phyloP scores from a whole-genome alignment of 2,797 vertebrate species.

The Poeciliopsis infans region DNA sequence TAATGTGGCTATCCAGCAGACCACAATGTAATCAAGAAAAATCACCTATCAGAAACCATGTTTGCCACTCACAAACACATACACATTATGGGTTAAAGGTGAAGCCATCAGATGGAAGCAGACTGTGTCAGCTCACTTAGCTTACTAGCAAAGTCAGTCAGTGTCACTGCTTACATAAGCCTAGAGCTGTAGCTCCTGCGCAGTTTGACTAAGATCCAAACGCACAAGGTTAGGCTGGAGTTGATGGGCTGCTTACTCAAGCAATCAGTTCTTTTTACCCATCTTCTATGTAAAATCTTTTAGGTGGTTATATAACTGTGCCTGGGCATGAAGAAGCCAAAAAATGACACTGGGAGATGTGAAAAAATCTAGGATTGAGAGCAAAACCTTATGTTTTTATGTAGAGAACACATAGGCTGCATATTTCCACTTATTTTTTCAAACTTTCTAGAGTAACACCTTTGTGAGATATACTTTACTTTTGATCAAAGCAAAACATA shows the following conservation, averaged over 20 bases:
- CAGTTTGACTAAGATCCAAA: conserved; percentile 49
- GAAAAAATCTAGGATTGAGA: conserved; percentile 25
- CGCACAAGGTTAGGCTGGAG: conserved; percentile 59
- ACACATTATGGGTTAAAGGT: conserved; percentile 4
- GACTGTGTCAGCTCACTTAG: conserved; percentile 44
- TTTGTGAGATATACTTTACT: background rate
- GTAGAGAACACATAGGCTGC: background rate
- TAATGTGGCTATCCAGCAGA: background rate
- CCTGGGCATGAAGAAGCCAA: conserved; percentile 38
- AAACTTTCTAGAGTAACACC: conserved; percentile 1
- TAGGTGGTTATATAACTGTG: conserved; percentile 58
- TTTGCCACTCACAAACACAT: conserved; percentile 17
- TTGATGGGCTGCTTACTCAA: conserved; percentile 65
- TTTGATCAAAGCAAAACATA: background rate
- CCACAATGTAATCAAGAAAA: background rate
- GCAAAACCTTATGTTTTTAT: conserved; percentile 9
- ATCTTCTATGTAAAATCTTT: conserved; percentile 64
- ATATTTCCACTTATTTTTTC: conserved; percentile 15
- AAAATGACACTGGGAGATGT: conserved; percentile 19
- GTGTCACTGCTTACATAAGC: conserved; percentile 66
- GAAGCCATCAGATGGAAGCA: conserved; percentile 27
- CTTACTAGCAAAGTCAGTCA: conserved; percentile 48
- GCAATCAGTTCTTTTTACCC: conserved; percentile 39
- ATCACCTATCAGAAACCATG: background rate
- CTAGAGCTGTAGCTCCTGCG: conserved; percentile 42